Base-by-base conservation (phyloP, 2,113 vertebrate genomes). In the Eupsittula cactorum region DNA sequence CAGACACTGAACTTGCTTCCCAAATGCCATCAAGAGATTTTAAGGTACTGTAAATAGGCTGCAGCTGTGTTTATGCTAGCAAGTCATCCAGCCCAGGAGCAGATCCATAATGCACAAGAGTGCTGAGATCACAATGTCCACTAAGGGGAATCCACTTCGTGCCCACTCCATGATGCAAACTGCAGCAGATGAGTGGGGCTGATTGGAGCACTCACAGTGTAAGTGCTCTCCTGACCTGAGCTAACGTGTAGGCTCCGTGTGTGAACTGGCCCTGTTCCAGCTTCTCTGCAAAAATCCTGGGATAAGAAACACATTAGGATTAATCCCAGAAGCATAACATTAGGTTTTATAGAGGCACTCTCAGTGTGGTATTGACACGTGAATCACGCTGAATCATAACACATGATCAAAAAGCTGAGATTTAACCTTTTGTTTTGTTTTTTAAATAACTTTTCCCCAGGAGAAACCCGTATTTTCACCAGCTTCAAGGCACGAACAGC, bases 361-460 rank as follows among this genome's bases (percentile, higher is more conserved):
- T 57, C 44, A 16, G 55, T 53, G 27, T 42, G n/a, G 53, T 39
- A 83, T 93, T 90, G 93, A 80, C 88, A 81, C 7, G 29, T 93
- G 91, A 95, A 91, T 95, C 92, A 93, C 68, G 60, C 33, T 92
- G 90, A 88, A 81, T 67, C 83, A 70, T 53, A 93, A 31, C 67
- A 84, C n/a, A 42, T 27, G 35, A 93, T 77, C 42, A 80, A 94
- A 78, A 41, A 88, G 59, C 55, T 67, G 50, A 85, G 33, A 41
- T 13, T 17, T 68, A 64, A 52, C 24, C 1, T 1, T 41, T 11
- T 8, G 12, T 28, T 57, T 42, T 42, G 13, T 13, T 8, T 29
- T 37, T 4, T 1, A 10, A 20, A 39, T 23, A 33, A 19, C 42
- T 81, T 63, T 82, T 85, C 78, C 42, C 16, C 33, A n/a, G 47